phyloP scores from a whole-genome alignment of 2,113 vertebrate genomes.

The Sapajus apella region DNA sequence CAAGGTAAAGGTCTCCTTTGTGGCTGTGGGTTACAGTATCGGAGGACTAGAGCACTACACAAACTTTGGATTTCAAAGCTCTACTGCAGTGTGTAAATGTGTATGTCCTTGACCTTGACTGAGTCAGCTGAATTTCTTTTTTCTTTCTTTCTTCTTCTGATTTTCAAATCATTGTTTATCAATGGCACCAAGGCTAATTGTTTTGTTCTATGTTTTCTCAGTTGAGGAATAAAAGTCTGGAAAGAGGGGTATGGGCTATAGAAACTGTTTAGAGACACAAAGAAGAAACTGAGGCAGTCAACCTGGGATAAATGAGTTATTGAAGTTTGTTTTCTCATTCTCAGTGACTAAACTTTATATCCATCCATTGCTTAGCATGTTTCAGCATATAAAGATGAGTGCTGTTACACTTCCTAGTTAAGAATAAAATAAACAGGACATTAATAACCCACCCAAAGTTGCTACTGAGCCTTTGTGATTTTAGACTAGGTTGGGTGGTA shows the following conservation, averaged over 20 bases:
- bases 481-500: background rate
- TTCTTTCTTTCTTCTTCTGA: background rate
- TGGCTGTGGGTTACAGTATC: background rate
- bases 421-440: slow-evolving; percentile 32
- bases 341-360: slow-evolving; percentile 41
- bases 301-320: slow-evolving; percentile 21
- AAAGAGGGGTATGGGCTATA: background rate
- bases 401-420: slow-evolving; percentile 37
- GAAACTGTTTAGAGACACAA: background rate
- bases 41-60: background rate
- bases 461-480: background rate
- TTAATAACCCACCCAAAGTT: background rate
- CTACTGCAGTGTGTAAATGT: background rate
- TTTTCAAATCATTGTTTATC: background rate
- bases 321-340: slow-evolving; percentile 42
- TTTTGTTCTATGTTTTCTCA: slow-evolving; percentile 33
- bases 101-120: background rate
- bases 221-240: background rate
- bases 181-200: background rate
- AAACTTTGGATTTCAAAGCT: background rate
- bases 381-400: background rate
- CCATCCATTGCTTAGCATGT: slow-evolving; percentile 1
- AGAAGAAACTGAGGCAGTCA: slow-evolving; percentile 50
- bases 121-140: background rate
- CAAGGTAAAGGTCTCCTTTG: slow-evolving; percentile 87